A percentile compares a stretch with the other conserved stretches of the same genome.
Evolutionary conservation across 2,888 invertebrate genomes (phyloP).

Genomic region (Frankliniella intonsa): DNA sequence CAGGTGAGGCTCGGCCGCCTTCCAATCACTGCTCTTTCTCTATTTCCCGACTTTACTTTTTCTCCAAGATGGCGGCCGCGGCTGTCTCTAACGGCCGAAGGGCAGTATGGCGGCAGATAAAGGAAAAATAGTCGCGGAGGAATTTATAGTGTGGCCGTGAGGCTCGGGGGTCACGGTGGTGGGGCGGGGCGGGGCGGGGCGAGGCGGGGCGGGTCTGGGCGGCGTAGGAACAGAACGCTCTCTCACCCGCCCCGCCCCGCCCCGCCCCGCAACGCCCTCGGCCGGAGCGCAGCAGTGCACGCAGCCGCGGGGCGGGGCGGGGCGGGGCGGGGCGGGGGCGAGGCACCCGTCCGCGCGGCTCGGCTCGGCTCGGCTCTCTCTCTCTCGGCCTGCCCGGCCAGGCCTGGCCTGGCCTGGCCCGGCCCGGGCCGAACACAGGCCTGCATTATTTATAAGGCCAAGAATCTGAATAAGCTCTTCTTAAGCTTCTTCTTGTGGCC

Average conservation of each 20-base stretch:
- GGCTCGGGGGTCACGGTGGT: not conserved
- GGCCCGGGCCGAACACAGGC: not conserved
- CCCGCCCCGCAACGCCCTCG: not conserved
- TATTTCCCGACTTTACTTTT: not conserved
- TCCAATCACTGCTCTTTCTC: too few relatives aligned
- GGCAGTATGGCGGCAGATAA: too few relatives aligned
- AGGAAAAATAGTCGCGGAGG: not conserved
- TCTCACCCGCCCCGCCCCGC: too few relatives aligned
- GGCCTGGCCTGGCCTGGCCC: too few relatives aligned
- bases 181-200: too few relatives aligned
- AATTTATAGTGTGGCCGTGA: not conserved
- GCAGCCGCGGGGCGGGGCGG: not conserved
- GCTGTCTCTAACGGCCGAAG: too few relatives aligned
- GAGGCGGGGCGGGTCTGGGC: too few relatives aligned
- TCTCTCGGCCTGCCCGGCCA: too few relatives aligned
- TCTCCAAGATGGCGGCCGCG: too few relatives aligned
- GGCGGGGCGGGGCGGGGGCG: not conserved
- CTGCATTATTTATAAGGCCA: constrained; percentile 20
- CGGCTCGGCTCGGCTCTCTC: too few relatives aligned
- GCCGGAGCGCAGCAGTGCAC: not conserved
- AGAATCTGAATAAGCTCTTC: constrained; percentile 22
- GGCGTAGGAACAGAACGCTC: too few relatives aligned
- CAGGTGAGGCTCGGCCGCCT: not conserved
- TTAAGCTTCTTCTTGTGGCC: constrained; percentile 22
- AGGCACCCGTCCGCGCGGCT: not conserved